Evolutionary conservation across 2,797 vertebrate genomes (phyloP), one percentile per base, ranked within the genome.

Genomic region (Moxostoma hubbsi): DNA sequence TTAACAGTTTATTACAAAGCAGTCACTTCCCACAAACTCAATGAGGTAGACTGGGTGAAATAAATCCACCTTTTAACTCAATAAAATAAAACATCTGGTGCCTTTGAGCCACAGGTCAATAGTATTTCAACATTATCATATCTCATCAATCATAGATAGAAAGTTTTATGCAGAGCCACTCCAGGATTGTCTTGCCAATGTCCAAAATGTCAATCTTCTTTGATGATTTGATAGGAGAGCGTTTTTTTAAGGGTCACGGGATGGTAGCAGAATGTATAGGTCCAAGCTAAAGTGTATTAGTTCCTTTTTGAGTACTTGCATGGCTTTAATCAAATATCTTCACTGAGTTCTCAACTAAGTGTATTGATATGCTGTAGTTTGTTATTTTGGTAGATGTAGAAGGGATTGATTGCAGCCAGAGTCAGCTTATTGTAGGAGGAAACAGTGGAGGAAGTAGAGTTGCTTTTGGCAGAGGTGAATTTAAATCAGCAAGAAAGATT

Each of bases 11-110:
- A 89, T 91, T 92, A 93, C 92, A 93, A 94, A 94, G 93, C 92
- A 92, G 92, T 93, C 89, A 90, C 91, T 92, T 94, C 87, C 92
- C 92, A 90, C 89, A 91, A 89, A 93, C 93, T 93, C 92, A 93
- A 93, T 94, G 94, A 95, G 94, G 94, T 95, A 95, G 94, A 94
- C 93, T 90, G 93, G 94, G 93, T 93, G 88, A 82, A 88, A 88
- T 85, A 86, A 93, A 92, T 92, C 93, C 92, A 91, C 91, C 89
- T 82, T 91, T 87, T 87, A 90, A 92, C 90, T 92, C 89, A 90
- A 87, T 85, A 86, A 87, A 90, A 89, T 91, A 87, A 86, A 88
- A 89, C 89, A 89, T 90, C 89, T 87, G 91, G 85, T 85, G 84
- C 89, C 84, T 83, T 87, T 88, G 88, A 91, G 89, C 89, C 89